Conservation (phyloP, 2,797 vertebrate genomes). For the Oryzias sinensis region DNA sequence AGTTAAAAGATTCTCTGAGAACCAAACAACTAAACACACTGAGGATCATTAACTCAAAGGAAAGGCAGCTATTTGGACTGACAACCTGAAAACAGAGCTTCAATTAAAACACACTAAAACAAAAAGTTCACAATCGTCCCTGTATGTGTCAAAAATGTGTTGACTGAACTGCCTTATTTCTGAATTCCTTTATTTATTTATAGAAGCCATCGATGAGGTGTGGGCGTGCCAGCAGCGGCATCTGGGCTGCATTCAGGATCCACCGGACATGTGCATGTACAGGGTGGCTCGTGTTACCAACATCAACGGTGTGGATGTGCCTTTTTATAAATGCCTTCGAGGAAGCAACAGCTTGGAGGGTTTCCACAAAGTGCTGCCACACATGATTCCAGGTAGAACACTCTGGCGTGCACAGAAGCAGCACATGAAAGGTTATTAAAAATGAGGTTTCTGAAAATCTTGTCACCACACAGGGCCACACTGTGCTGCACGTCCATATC, state of each 20-base stretch:
- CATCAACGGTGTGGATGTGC: neutral
- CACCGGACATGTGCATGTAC: neutral
- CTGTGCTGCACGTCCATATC: neutral
- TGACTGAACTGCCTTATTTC: too few relatives aligned
- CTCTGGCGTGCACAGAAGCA: too few relatives aligned
- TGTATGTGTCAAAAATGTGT: neutral
- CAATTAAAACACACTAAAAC: too few relatives aligned
- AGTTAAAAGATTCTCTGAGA: too few relatives aligned
- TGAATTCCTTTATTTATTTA: neutral
- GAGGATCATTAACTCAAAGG: too few relatives aligned
- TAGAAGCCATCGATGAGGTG: neutral
- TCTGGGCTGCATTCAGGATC: conserved; percentile 5
- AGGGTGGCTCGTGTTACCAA: neutral
- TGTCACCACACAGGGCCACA: neutral
- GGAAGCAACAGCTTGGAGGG: conserved; percentile 9
- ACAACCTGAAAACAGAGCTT: neutral
- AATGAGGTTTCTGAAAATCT: too few relatives aligned
- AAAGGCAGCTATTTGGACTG: too few relatives aligned
- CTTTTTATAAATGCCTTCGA: neutral
- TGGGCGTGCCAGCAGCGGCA: neutral
- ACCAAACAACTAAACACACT: too few relatives aligned
- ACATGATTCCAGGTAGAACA: conserved; percentile 1
- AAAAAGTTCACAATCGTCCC: neutral
- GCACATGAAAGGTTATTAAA: too few relatives aligned
- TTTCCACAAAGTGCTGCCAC: neutral